Base-by-base conservation (phyloP, 2,113 vertebrate genomes). In the Ammodytes dubius region DNA sequence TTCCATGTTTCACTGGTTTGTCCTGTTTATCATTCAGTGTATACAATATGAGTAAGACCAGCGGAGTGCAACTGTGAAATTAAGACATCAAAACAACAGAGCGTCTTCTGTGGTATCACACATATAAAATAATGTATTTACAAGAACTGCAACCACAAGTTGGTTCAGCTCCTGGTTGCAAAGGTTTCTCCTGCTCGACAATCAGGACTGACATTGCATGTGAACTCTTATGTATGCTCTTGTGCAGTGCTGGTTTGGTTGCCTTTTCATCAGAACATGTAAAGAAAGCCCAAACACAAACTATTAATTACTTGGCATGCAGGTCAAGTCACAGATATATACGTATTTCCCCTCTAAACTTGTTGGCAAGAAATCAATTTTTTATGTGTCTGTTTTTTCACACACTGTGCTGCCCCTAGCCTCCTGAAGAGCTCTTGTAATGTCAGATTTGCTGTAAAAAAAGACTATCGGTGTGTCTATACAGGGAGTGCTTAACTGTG, bases 1-100 rank as follows among this genome's bases (percentile, higher is more conserved):
- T 43, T 52, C 42, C 39, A 46, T 57, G 58, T 79, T 49, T 73
- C 40, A 40, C 37, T 71, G 76, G 4, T 47, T 74, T 52, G 5
- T 50, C 27, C 11, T 52, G 57, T 76, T 81, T 79, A 72, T 69
- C 74, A 72, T 77, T 83, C 14, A 17, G 35, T 37, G 12, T n/a
- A 8, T 71, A 57, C 27, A 45, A 74, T 68, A 59, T 35, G n/a
- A 79, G 54, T 40, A 13, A 60, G 50, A 47, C 57, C 49, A 50
- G 10, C 6, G 11, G 68, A 80, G 60, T 42, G 70, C 64, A 68
- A 27, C 53, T 68, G 56, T 77, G 13, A 78, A 87, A 91, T 77
- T 17, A 64, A 82, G 70, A 56, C 65, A 57, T 86, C 64, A 84
- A 68, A 74, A 81, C 27, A 27, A 27, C 27, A 60, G 53, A 27